Evolutionary conservation across 2,797 vertebrate genomes (phyloP).

Genomic region (Bradypodion ventrale): DNA sequence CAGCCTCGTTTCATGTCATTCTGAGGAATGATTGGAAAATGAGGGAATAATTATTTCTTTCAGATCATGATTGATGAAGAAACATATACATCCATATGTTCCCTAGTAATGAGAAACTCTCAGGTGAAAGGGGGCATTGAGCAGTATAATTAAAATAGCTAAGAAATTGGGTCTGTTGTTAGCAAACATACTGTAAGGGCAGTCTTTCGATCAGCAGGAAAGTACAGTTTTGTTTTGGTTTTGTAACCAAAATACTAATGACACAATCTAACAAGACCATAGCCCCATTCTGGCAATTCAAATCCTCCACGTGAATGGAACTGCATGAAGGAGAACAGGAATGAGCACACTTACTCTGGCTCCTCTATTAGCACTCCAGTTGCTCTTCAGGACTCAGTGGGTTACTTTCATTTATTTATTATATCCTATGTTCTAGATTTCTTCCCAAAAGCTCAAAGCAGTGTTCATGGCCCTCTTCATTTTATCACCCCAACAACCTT

Average conservation of each 20-base stretch:
- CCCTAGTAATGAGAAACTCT: constrained; percentile 78
- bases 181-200: constrained; percentile 70
- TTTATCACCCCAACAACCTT: no score
- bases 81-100: constrained; percentile 79
- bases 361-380: not conserved
- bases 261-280: not conserved
- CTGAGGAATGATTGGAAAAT: constrained; percentile 79
- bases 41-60: constrained; percentile 81
- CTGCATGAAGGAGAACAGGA: not conserved
- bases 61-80: constrained; percentile 77
- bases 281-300: not conserved
- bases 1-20: constrained; percentile 74
- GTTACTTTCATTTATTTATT: not conserved
- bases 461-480: no score
- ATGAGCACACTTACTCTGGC: no score
- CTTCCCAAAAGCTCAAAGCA: no score
- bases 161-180: constrained; percentile 77
- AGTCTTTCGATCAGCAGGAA: not conserved
- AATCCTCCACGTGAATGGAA: not conserved
- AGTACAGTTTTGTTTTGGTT: not conserved
- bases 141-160: constrained; percentile 82
- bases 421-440: no score
- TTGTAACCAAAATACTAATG: not conserved
- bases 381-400: not conserved
- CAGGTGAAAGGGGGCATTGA: constrained; percentile 76